Base-by-base conservation (phyloP, 2,888 invertebrate genomes). In the Mesodorylaimus sp. region DNA sequence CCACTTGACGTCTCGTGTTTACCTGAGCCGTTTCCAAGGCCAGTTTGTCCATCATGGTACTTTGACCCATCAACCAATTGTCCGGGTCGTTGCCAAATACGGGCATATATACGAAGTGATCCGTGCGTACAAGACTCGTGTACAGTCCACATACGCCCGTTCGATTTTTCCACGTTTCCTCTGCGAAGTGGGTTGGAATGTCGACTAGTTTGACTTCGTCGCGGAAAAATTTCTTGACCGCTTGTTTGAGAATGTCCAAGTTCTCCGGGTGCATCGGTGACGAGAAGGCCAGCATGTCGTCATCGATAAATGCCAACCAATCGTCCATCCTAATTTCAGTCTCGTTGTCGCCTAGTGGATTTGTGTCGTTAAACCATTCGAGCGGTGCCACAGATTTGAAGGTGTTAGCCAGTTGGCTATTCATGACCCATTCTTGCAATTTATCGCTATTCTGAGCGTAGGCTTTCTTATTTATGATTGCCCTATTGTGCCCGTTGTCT, bases 1-100 rank as follows among this genome's bases (percentile, higher is more conserved):
- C 50, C 3, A 55, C 55, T 3, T 19, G 3, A 44, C 57, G 55
- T n/a, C 48, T 43, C 1, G 55, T 56, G 49, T 54, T 56, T 29
- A 53, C 57, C 23, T 57, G 58, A 21, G 60, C 47, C 37, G 56
- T 47, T 29, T 57, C 54, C 1, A 59, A 1, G 10, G 50, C 53
- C 52, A 57, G 52, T 43, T 55, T 54, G 52, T 59, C 60, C 47
- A 49, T 52, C 57, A 56, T 59, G 10, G 56, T 55, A 16, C 59
- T 57, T 45, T 55, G 54, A 21, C 59, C 59, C 38, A 49, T 47
- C 13, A 53, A 42, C 59, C 59, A 59, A 48, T 59, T 59, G 3
- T 42, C 32, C 19, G 60, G 58, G 42, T 55, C 58, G 52, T 53
- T 59, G n/a, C 59, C 59, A 48, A 50, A 59, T 19, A 60, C 60